Percentiles rank a stretch among this genome's conserved stretches.
These are phyloP conservation scores for Gymnarchus niloticus DNA, from an alignment of 2,113 vertebrate species.

Conservation along the genomic window DNA sequence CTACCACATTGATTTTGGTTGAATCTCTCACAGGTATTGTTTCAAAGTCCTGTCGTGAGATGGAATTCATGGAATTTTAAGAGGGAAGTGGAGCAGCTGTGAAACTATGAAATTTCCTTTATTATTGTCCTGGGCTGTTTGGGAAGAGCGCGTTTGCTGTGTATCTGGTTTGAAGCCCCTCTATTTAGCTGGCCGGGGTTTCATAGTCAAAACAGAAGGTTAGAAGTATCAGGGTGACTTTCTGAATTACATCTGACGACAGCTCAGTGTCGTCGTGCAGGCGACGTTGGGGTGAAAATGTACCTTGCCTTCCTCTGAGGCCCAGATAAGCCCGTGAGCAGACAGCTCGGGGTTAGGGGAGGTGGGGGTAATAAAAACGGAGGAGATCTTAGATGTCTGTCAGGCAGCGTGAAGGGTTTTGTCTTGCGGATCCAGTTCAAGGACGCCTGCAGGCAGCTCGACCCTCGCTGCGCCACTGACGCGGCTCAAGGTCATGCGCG, in stretches of 20 bases:
- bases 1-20: neutral
- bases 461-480: conserved; percentile 80
- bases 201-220: neutral
- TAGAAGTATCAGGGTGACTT: neutral
- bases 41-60: neutral
- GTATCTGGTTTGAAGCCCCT: neutral
- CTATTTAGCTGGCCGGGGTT: too few relatives aligned
- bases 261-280: conserved; percentile 59
- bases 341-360: neutral
- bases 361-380: conserved; percentile 24
- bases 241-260: neutral
- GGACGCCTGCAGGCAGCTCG: conserved; percentile 81
- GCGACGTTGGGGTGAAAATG: conserved; percentile 68
- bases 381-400: conserved; percentile 87
- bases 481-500: conserved; percentile 79
- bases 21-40: neutral
- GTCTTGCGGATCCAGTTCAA: conserved; percentile 84
- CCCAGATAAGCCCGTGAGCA: conserved; percentile 9
- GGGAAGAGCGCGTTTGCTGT: too few relatives aligned
- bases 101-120: neutral
- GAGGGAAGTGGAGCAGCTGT: neutral
- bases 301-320: conserved; percentile 53
- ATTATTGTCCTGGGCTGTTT: neutral
- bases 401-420: conserved; percentile 78
- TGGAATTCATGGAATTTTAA: neutral